Evolutionary conservation across 2,797 vertebrate species (phyloP), one percentile per base, ranked within the genome.

Genomic region (Falco rusticolus): DNA sequence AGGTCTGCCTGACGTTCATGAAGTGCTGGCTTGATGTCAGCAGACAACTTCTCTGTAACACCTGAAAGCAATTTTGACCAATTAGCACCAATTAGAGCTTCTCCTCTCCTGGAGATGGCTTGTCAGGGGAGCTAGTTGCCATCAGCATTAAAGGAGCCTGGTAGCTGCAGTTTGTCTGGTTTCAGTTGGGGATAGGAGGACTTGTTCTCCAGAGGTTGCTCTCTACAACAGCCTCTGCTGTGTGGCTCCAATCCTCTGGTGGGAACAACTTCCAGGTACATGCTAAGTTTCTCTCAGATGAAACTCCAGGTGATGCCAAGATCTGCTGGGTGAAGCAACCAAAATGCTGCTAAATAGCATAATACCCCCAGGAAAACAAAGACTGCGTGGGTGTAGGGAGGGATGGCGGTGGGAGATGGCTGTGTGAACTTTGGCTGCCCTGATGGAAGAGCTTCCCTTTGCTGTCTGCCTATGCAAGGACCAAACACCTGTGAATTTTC

Each of bases 211-310:
- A 26, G 25, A 78, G 15, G 22, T 19, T 61, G 37, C 9, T 69
- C 6, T 37, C 54, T 64, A 34, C 34, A 28, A 4, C 29, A 60
- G 25, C 11, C 18, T 75, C 39, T 76, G 47, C 10, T 4, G 0
- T 25, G 26, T 45, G 47, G 12, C 45, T 82, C 25, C 0, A 0
- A 17, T 41, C 20, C 16, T 60, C 11, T 2, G 2, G 21, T 0
- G 3, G 66, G 59, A 84, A 68, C 2, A 5, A 60, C 37, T 92
- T 72, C 50, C 69, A 78, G 39, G 51, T 61, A 24, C 22, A 24
- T 51, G 9, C 26, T 19, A 47, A 7, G 11, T 78, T 91, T 94
- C 28, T 10, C n/a, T 86, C 53, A 74, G 57, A 33, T 71, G 54
- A 70, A 91, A 43, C 24, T 75, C 11, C 65, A 75, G 20, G 20